Evolutionary conservation across 2,888 invertebrate species (phyloP).

Genomic region (Thumatha senex): DNA sequence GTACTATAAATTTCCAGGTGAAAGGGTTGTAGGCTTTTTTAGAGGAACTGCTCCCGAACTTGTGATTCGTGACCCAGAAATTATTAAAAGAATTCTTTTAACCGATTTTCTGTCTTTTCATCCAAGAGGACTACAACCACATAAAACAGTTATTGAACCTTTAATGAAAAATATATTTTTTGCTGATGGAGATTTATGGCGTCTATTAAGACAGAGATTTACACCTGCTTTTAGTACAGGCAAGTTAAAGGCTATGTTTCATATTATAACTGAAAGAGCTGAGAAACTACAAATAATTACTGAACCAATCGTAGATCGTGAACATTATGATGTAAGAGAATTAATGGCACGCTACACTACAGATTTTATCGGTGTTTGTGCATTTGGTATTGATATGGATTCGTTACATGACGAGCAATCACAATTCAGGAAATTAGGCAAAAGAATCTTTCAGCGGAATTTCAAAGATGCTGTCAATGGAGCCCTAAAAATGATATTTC

Average conservation of each 20-base stretch:
- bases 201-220: slow-evolving; percentile 64
- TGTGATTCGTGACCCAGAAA: slow-evolving; percentile 66
- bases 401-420: slow-evolving; percentile 64
- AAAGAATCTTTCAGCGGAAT: slow-evolving; percentile 61
- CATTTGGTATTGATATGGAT: slow-evolving; percentile 71
- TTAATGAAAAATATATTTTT: slow-evolving; percentile 68
- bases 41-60: slow-evolving; percentile 60
- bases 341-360: slow-evolving; percentile 75
- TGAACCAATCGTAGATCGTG: slow-evolving; percentile 50
- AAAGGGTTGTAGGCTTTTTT: slow-evolving; percentile 68
- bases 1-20: slow-evolving; percentile 64
- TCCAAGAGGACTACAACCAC: slow-evolving; percentile 60
- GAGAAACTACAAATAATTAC: slow-evolving; percentile 61
- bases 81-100: slow-evolving; percentile 62
- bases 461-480: slow-evolving; percentile 53
- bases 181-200: slow-evolving; percentile 72
- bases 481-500: slow-evolving; percentile 60
- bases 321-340: slow-evolving; percentile 64
- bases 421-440: slow-evolving; percentile 65
- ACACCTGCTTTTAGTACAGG: slow-evolving; percentile 70
- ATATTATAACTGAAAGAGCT: slow-evolving; percentile 65
- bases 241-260: slow-evolving; percentile 73
- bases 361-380: slow-evolving; percentile 72
- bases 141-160: slow-evolving; percentile 64
- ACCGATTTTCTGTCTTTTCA: slow-evolving; percentile 66